These are phyloP conservation scores for Grammomys surdaster DNA, from an alignment of 2,113 vertebrate species.

Conservation along the genomic window DNA sequence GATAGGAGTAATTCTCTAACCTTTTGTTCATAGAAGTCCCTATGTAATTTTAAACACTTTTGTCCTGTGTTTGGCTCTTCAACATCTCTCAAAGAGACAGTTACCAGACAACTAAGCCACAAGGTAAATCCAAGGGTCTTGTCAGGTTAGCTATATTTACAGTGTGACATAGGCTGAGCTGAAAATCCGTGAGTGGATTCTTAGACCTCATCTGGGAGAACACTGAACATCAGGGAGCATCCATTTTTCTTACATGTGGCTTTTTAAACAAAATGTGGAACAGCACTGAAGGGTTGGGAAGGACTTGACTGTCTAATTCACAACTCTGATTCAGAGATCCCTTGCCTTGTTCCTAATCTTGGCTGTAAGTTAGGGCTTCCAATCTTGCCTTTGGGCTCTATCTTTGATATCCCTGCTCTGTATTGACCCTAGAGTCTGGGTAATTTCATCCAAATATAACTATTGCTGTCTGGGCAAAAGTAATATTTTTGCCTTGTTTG, in stretches of 20 bases:
- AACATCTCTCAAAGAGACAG: slow-evolving; percentile 5
- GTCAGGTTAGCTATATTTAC: neutral
- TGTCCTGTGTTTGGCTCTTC: neutral
- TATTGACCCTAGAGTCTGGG: neutral
- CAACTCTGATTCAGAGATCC: neutral
- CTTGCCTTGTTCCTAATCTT: neutral
- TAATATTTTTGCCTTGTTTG: neutral
- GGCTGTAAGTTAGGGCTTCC: neutral
- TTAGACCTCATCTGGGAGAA: neutral
- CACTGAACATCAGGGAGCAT: neutral
- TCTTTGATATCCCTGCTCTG: neutral
- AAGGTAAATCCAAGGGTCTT: neutral
- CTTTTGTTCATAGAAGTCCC: neutral
- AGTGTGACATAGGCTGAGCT: neutral
- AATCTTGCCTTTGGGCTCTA: neutral
- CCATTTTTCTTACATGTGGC: neutral
- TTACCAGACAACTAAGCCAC: neutral
- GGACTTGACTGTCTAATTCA: neutral
- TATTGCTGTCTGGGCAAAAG: slow-evolving; percentile 41
- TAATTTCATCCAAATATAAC: slow-evolving; percentile 42
- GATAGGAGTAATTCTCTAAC: neutral
- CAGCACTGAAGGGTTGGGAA: slow-evolving; percentile 2
- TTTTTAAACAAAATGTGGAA: neutral
- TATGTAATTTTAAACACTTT: slow-evolving; percentile 12
- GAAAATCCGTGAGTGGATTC: neutral